phyloP scores from a whole-genome alignment of 2,113 vertebrate genomes.

The Elachura formosa region DNA sequence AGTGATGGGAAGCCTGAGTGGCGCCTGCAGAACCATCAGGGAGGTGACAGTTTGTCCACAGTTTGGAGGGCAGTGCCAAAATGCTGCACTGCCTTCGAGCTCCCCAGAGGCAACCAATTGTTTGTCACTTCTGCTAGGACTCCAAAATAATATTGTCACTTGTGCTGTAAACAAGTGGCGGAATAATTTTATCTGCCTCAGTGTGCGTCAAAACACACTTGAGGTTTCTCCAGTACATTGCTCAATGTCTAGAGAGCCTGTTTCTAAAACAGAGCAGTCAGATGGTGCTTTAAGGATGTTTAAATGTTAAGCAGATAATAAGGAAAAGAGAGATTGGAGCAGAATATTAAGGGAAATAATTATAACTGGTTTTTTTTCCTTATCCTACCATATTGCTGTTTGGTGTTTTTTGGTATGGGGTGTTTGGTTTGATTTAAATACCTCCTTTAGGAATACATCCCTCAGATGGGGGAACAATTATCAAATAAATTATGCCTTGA shows the following conservation, averaged over 20 bases:
- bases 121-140: neutral
- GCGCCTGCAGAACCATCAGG: neutral
- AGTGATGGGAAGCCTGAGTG: neutral
- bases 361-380: neutral
- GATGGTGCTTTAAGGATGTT: neutral
- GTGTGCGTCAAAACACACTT: neutral
- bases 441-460: neutral
- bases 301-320: neutral
- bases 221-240: neutral
- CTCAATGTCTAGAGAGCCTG: neutral
- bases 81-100: neutral
- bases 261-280: neutral
- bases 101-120: neutral
- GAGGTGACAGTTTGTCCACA: neutral
- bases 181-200: neutral
- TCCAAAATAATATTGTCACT: neutral
- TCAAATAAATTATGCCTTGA: neutral
- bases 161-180: conserved; percentile 29
- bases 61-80: neutral
- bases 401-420: neutral
- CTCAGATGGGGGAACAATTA: neutral
- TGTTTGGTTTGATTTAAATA: neutral
- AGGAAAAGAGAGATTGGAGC: neutral
- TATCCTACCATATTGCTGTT: rapidly evolving
- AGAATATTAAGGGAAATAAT: neutral